Percentiles rank a stretch among this genome's conserved stretches.
Evolutionary conservation across 2,888 invertebrate genomes (phyloP).

Genomic region (Pyrocoelia pectoralis): DNA sequence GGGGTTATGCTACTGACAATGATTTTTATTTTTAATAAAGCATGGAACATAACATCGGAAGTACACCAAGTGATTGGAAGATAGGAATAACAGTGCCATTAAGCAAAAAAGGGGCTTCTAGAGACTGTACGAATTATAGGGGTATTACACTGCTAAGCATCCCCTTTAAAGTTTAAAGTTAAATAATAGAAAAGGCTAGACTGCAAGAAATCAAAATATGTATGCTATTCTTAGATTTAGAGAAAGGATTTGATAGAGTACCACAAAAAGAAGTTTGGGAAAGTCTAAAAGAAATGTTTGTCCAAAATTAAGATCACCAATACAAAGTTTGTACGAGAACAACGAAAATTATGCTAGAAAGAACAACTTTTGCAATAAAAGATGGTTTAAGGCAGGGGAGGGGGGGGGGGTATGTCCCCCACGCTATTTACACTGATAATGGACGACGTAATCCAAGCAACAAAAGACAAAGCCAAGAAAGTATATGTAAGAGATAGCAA

Average conservation of each 20-base stretch:
- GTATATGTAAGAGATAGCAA: constrained; percentile 15
- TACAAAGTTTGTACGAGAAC: constrained; percentile 12
- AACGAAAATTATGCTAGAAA: constrained; percentile 9
- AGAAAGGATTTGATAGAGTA: constrained; percentile 15
- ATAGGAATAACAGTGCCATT: neutral
- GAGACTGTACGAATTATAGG: neutral
- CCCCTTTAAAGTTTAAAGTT: neutral
- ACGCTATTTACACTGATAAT: neutral
- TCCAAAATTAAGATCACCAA: constrained; percentile 4
- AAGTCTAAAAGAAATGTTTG: constrained; percentile 12
- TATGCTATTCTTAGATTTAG: constrained; percentile 1
- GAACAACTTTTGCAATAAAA: constrained; percentile 5
- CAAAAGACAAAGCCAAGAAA: neutral
- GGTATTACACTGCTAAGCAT: neutral
- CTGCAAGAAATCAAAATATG: neutral
- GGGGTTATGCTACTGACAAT: too few species aligned
- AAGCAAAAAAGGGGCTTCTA: neutral
- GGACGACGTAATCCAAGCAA: constrained; percentile 13
- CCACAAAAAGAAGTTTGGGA: constrained; percentile 10
- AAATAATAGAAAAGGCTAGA: constrained; percentile 4
- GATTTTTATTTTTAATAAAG: neutral
- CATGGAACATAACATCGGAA: neutral
- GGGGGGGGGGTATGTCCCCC: neutral
- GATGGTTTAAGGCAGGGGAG: constrained; percentile 2
- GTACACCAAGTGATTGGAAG: neutral